These are phyloP conservation scores for Busseola fusca DNA, from an alignment of 2,888 invertebrate species.

Conservation along the genomic window DNA sequence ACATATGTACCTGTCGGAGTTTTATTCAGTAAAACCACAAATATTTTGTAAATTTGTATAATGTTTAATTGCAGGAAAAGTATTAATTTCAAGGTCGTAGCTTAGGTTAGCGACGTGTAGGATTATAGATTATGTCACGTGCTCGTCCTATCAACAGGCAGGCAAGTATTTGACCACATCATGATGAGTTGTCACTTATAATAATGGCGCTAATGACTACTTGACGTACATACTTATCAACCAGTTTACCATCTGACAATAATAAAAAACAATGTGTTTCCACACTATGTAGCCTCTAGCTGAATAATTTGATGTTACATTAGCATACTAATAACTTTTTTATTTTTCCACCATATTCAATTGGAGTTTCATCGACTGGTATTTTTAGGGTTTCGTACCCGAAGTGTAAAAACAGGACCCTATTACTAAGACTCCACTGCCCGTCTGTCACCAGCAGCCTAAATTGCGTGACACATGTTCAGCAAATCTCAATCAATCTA, in stretches of 20 bases:
- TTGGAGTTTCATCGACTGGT: background rate
- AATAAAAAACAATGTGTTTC: background rate
- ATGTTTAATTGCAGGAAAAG: background rate
- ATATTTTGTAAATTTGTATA: too few relatives aligned
- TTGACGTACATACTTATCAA: background rate
- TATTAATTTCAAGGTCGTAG: slow-evolving; percentile 6
- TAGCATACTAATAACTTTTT: background rate
- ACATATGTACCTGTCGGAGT: background rate
- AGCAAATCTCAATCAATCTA: too few relatives aligned
- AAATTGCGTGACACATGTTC: too few relatives aligned
- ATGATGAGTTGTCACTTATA: background rate
- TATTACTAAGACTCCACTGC: too few relatives aligned
- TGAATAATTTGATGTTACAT: background rate
- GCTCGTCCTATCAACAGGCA: background rate
- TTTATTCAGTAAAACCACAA: background rate
- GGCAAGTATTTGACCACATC: slow-evolving; percentile 6
- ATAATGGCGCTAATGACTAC: background rate
- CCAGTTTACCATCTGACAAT: background rate
- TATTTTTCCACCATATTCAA: background rate
- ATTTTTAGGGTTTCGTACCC: background rate
- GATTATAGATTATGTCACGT: slow-evolving; percentile 18
- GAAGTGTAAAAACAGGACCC: too few relatives aligned
- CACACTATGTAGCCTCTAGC: background rate
- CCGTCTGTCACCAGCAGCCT: too few relatives aligned
- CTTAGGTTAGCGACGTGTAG: background rate